Conservation (phyloP, 2,888 invertebrate genomes). For the Hipparchia semele region DNA sequence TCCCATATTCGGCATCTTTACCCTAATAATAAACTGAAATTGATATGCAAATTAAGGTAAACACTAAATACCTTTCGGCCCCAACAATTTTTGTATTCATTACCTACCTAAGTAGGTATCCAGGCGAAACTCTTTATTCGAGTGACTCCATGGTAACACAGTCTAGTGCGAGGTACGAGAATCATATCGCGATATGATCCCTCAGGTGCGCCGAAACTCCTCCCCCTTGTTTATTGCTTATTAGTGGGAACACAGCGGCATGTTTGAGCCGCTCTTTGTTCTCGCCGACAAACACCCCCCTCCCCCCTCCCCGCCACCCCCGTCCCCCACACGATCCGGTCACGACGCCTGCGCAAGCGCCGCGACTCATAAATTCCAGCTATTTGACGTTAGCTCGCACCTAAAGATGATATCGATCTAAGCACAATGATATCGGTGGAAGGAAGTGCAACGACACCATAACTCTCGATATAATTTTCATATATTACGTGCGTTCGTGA, state of each 20-base stretch:
- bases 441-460: slow-evolving; percentile 66
- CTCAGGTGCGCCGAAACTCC: slow-evolving; percentile 77
- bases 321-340: slow-evolving; percentile 56
- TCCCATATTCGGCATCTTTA: too few relatives aligned
- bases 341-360: slow-evolving; percentile 73
- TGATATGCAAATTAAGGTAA: too few relatives aligned
- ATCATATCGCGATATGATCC: slow-evolving; percentile 70
- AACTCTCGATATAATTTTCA: slow-evolving; percentile 48
- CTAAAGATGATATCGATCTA: slow-evolving; percentile 76
- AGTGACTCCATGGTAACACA: not conserved
- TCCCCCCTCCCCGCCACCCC: slow-evolving; percentile 44
- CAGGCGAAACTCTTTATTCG: not conserved
- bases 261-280: slow-evolving; percentile 80
- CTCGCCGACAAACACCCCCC: slow-evolving; percentile 66
- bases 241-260: slow-evolving; percentile 78
- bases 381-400: slow-evolving; percentile 74
- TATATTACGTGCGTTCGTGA: slow-evolving; percentile 29
- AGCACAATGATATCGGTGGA: slow-evolving; percentile 71
- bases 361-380: slow-evolving; percentile 80
- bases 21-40: too few relatives aligned
- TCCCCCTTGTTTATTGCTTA: slow-evolving; percentile 84
- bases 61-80: too few relatives aligned
- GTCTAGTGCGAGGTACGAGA: slow-evolving; percentile 24
- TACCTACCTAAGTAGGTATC: not conserved
- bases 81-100: too few relatives aligned